A percentile compares a stretch with the other conserved stretches of the same genome.
These are phyloP conservation scores for Zaprionus capensis DNA, from an alignment of 1,140 invertebrate genomes.

Conservation along the genomic window DNA sequence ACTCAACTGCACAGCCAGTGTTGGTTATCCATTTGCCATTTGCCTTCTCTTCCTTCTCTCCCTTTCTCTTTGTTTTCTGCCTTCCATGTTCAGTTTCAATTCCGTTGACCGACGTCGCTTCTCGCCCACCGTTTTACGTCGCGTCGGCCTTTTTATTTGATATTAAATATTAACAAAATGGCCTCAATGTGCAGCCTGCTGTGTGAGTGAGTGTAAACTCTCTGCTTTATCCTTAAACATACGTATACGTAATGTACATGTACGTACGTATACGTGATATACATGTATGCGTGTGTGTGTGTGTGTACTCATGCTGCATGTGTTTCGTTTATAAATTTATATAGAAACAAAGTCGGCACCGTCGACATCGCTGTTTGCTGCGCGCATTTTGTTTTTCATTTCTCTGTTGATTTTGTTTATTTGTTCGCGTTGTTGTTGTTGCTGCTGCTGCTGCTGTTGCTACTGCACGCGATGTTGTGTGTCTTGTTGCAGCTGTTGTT, in stretches of 20 bases:
- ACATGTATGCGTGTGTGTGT: not conserved
- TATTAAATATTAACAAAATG: conserved; percentile 84
- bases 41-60: not conserved
- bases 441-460: conserved; percentile 31
- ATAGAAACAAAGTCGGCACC: conserved; percentile 58
- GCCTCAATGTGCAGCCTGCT: conserved; percentile 70
- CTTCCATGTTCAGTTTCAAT: conserved; percentile 54
- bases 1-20: conserved; percentile 12
- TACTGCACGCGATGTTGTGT: conserved; percentile 55
- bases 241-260: conserved; percentile 34
- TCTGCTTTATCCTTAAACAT: conserved; percentile 77
- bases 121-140: conserved; percentile 44
- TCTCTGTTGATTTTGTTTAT: conserved; percentile 73
- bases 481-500: conserved; percentile 32
- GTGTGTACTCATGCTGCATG: conserved; percentile 42
- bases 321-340: conserved; percentile 81
- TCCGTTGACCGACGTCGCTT: conserved; percentile 41
- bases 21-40: conserved; percentile 30
- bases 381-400: conserved; percentile 69
- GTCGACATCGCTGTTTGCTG: conserved; percentile 63
- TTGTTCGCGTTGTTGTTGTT: conserved; percentile 60
- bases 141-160: conserved; percentile 71
- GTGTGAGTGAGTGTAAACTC: conserved; percentile 68
- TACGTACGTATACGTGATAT: conserved; percentile 5
- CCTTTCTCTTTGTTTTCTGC: conserved; percentile 36